Conservation (phyloP, 2,797 vertebrate genomes). For the Lerista edwardsae region DNA sequence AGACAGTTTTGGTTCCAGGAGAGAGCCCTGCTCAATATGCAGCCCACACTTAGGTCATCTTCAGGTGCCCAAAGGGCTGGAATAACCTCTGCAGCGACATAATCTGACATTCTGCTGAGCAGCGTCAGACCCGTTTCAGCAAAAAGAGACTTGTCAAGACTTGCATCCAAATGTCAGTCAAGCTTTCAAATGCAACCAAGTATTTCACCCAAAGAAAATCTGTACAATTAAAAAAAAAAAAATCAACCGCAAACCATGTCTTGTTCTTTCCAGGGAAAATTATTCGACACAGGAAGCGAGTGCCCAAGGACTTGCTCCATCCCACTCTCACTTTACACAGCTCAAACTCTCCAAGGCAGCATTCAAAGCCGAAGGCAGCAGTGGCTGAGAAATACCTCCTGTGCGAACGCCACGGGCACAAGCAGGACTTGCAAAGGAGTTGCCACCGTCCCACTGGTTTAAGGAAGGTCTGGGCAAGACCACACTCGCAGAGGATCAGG, state of each 20-base stretch:
- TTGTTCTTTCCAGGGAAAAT: neutral
- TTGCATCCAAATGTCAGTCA: neutral
- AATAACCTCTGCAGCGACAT: slow-evolving; percentile 6
- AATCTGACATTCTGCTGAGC: neutral
- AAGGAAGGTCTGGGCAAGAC: neutral
- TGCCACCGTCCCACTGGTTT: too few species aligned
- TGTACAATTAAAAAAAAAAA: neutral
- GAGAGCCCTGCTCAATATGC: slow-evolving; percentile 9
- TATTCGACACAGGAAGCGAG: too few species aligned
- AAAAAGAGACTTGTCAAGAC: neutral
- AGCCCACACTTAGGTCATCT: slow-evolving; percentile 20
- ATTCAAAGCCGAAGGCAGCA: neutral
- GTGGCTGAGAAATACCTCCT: neutral
- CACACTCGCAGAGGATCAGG: neutral
- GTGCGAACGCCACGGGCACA: neutral
- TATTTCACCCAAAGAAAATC: neutral
- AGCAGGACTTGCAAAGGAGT: neutral
- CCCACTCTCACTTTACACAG: too few species aligned
- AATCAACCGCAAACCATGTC: neutral
- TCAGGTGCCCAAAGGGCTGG: neutral
- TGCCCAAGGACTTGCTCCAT: too few species aligned
- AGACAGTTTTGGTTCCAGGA: neutral
- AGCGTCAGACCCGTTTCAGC: neutral
- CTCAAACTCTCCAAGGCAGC: neutral
- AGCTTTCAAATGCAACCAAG: too few species aligned